Evolutionary conservation across 2,113 vertebrate genomes (phyloP).

Genomic region (Thalassarche chlororhynchos): DNA sequence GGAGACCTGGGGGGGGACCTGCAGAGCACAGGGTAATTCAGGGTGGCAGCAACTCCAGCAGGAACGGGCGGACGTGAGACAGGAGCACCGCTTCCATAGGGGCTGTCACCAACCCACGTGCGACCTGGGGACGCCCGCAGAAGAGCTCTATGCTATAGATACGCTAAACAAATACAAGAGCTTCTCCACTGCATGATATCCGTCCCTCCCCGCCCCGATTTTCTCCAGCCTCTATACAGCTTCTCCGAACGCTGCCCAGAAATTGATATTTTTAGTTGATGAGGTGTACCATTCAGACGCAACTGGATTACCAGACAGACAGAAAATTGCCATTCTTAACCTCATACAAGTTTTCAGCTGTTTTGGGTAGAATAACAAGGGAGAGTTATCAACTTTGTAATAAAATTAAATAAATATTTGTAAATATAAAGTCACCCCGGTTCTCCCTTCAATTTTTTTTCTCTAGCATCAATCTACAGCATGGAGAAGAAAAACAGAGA

Average conservation of each 20-base stretch:
- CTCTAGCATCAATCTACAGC: neutral
- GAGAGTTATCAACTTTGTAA: neutral
- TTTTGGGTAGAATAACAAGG: neutral
- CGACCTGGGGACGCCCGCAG: neutral
- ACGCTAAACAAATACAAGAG: neutral
- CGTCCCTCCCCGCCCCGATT: no score
- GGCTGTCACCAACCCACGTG: neutral
- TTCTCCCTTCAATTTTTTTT: neutral
- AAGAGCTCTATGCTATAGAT: neutral
- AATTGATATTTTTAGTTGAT: neutral
- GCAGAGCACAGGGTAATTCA: neutral
- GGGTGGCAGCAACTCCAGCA: neutral
- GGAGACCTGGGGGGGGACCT: neutral
- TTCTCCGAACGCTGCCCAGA: neutral
- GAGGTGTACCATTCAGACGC: neutral
- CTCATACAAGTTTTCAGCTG: neutral
- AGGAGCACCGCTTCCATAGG: neutral
- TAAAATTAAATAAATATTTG: neutral
- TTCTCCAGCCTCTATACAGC: neutral
- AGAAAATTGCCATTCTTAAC: neutral
- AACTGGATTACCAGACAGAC: neutral
- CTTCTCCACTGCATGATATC: neutral
- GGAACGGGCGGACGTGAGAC: neutral
- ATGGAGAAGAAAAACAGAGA: neutral
- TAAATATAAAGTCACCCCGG: neutral